These are phyloP conservation scores for Mythimna pallens DNA, from an alignment of 2,888 invertebrate species.

Conservation along the genomic window DNA sequence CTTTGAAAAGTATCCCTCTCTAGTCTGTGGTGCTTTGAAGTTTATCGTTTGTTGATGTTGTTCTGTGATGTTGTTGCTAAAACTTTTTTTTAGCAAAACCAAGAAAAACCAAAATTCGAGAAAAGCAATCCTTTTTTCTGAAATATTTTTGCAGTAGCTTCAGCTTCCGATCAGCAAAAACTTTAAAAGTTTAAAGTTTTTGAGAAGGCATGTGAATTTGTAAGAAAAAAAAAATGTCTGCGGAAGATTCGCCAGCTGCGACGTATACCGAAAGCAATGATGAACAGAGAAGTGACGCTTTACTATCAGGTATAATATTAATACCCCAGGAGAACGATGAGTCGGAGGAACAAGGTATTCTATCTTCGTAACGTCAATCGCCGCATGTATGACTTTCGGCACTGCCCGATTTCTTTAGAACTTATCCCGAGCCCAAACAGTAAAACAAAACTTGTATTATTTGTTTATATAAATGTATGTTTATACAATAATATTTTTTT, in stretches of 20 bases:
- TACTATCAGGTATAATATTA: slow-evolving; percentile 41
- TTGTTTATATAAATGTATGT: not conserved
- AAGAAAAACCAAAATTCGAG: not conserved
- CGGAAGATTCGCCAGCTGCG: slow-evolving; percentile 9
- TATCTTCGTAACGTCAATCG: slow-evolving; percentile 3
- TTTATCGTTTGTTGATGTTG: not conserved
- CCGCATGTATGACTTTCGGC: not conserved
- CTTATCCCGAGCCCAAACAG: not conserved
- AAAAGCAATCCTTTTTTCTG: not conserved
- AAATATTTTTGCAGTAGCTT: not conserved
- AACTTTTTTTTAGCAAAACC: no score
- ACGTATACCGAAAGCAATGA: slow-evolving; percentile 14
- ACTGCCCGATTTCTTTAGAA: not conserved
- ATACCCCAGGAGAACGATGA: slow-evolving; percentile 19
- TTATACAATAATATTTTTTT: no score
- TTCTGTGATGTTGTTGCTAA: not conserved
- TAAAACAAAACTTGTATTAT: not conserved
- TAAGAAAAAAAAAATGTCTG: slow-evolving; percentile 29
- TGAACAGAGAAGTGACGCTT: not conserved
- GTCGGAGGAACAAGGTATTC: slow-evolving; percentile 33
- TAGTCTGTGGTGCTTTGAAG: no score
- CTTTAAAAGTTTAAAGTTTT: no score
- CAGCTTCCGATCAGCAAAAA: no score
- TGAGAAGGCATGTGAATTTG: slow-evolving; percentile 1
- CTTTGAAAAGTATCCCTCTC: no score